Base-by-base conservation (phyloP, 1,140 invertebrate genomes). In the Drosophila gunungcola region DNA sequence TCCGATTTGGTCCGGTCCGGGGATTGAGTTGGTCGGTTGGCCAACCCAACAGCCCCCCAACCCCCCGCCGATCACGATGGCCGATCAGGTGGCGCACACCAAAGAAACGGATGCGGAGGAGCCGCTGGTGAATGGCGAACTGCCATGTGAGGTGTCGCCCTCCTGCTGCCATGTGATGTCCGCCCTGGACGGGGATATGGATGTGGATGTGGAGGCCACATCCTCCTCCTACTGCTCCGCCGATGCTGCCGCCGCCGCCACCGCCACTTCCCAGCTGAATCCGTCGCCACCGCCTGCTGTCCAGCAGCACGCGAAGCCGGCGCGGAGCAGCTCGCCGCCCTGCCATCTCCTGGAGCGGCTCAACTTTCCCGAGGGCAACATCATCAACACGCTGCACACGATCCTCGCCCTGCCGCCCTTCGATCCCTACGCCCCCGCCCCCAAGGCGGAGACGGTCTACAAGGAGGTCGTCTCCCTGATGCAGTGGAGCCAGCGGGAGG, bases 361-460 rank as follows among this genome's bases (percentile, higher is more conserved):
- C 27, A 88, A 73, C 65, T 88, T 88, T 12, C 77, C 84, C 9
- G 84, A 89, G 52, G 80, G 80, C 60, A 89, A 89, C 48, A 89
- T 89, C 21, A 89, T 89, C 9, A 89, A 84, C 38, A 89, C 85
- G 38, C 43, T 91, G 43, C 86, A 91, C 36, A 91, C 86, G 45
- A 91, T 91, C 57, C 58, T 91, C 56, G 86, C 90, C 1, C 42
- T 91, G 58, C 90, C 90, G 13, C 80, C 86, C 27, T 91, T 91
- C 27, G 90, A 91, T 81, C 90, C 90, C 2, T 90, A 91, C 58
- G 90, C 85, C 7, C 77, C 90, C n/a, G 77, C 86, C 9, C 75
- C 83, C 3, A 83, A 82, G 42, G 68, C 80, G 43, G 85, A 91
- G 32, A 75, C 89, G 1, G 56, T 84, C 2, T 91, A 88, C 58